These are phyloP conservation scores for Megalonaias nervosa DNA, from an alignment of 1,140 invertebrate species.

Conservation along the genomic window DNA sequence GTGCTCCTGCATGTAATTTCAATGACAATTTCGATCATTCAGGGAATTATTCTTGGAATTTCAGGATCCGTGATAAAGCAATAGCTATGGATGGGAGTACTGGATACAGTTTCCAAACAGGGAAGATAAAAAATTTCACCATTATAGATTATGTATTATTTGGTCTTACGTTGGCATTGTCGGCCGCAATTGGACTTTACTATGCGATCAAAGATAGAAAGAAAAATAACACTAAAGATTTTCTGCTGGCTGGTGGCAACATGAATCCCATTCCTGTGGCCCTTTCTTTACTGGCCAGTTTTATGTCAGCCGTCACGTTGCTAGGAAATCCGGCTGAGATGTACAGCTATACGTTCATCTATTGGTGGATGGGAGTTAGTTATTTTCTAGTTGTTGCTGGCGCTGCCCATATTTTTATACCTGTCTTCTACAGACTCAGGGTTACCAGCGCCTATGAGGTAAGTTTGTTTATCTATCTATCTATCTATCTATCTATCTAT, in stretches of 20 bases:
- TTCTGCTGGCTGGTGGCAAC: conserved; percentile 82
- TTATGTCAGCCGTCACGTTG: conserved; percentile 93
- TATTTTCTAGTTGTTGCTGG: conserved; percentile 78
- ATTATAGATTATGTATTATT: conserved; percentile 51
- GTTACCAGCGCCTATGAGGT: conserved; percentile 89
- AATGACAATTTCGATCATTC: too few species aligned
- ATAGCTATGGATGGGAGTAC: neutral
- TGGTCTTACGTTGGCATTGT: conserved; percentile 41
- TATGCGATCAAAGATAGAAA: conserved; percentile 86
- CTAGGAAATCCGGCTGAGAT: conserved; percentile 76
- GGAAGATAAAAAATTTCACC: conserved; percentile 31
- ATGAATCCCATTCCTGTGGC: conserved; percentile 75
- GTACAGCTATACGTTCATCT: conserved; percentile 56
- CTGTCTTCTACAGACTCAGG: conserved; percentile 89
- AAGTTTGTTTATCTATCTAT: neutral
- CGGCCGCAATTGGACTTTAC: conserved; percentile 82
- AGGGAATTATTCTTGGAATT: too few species aligned
- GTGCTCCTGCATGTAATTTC: too few species aligned
- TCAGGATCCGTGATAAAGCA: too few species aligned
- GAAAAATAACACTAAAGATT: conserved; percentile 88
- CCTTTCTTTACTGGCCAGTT: conserved; percentile 75
- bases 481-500: neutral
- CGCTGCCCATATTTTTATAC: conserved; percentile 83
- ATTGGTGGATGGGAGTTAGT: conserved; percentile 41
- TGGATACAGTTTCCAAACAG: conserved; percentile 48